Conservation (phyloP, 2,888 invertebrate species). For the Piscicola geometra region DNA sequence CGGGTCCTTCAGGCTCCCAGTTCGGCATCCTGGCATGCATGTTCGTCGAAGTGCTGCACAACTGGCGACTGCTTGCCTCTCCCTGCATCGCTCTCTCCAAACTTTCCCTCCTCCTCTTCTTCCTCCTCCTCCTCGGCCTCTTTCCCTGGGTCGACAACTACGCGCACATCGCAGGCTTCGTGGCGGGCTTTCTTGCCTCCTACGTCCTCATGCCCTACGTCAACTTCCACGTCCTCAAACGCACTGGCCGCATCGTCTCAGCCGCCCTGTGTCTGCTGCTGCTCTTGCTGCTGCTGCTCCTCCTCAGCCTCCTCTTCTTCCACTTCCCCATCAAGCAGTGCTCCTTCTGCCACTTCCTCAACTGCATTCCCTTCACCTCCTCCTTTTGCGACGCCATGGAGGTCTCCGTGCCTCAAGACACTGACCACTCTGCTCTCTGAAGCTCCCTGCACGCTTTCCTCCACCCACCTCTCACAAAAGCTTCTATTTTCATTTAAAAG, state of each 20-base stretch:
- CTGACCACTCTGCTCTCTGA: too few relatives aligned
- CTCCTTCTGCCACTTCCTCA: conserved; percentile 78
- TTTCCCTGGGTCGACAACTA: conserved; percentile 98
- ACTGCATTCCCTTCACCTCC: conserved; percentile 79
- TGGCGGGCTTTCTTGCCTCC: conserved; percentile 85
- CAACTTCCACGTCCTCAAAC: conserved; percentile 79
- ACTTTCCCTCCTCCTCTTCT: conserved; percentile 46
- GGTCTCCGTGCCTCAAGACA: conserved; percentile 36
- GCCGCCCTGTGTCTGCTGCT: conserved; percentile 66
- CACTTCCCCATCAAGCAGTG: conserved; percentile 82
- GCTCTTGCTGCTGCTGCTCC: conserved; percentile 68
- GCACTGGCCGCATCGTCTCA: conserved; percentile 50
- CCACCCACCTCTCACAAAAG: too few relatives aligned
- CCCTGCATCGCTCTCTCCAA: conserved; percentile 50
- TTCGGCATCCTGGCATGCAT: conserved; percentile 93
- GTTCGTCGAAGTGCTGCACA: conserved; percentile 83
- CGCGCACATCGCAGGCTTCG: conserved; percentile 89
- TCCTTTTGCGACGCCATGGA: conserved; percentile 73
- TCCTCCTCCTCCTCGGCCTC: conserved; percentile 64
- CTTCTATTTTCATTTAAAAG: too few relatives aligned
- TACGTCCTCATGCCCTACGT: conserved; percentile 91
- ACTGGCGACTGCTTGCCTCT: conserved; percentile 80
- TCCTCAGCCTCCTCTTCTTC: conserved; percentile 76
- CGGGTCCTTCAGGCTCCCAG: conserved; percentile 93
- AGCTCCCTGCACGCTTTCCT: too few relatives aligned